phyloP scores from a whole-genome alignment of 2,888 invertebrate species.

The Himalopsyche kuldschensis region DNA sequence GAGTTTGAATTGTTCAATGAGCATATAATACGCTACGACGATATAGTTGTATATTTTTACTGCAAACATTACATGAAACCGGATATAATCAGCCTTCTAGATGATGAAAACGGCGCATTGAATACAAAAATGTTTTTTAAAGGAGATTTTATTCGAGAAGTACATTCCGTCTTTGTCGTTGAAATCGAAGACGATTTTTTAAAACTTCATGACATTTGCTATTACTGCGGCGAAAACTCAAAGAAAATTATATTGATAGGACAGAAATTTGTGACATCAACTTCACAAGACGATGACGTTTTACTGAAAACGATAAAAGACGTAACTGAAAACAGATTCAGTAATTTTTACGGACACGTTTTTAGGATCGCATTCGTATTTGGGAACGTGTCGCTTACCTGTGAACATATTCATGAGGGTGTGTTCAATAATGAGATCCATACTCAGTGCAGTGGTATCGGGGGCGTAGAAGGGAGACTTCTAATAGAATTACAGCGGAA shows the following conservation, averaged over 20 bases:
- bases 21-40: not conserved
- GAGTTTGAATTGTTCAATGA: not conserved
- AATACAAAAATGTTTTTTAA: constrained; percentile 1
- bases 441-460: not conserved
- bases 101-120: not conserved
- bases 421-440: not conserved
- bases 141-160: not conserved
- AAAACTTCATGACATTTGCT: constrained; percentile 29
- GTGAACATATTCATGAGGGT: not conserved
- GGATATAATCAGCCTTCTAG: not conserved
- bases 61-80: not conserved
- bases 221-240: constrained; percentile 22
- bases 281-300: not conserved
- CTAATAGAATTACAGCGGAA: constrained; percentile 17
- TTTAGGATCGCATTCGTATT: not conserved
- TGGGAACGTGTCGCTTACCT: not conserved
- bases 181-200: constrained; percentile 4
- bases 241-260: constrained; percentile 11
- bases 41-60: not conserved
- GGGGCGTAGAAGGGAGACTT: constrained; percentile 21
- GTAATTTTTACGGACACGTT: not conserved
- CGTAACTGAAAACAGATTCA: not conserved
- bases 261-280: not conserved
- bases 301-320: not conserved
- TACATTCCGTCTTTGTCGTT: constrained; percentile 17